Conservation (phyloP, 2,888 invertebrate species). For the Linyphia triangularis region DNA sequence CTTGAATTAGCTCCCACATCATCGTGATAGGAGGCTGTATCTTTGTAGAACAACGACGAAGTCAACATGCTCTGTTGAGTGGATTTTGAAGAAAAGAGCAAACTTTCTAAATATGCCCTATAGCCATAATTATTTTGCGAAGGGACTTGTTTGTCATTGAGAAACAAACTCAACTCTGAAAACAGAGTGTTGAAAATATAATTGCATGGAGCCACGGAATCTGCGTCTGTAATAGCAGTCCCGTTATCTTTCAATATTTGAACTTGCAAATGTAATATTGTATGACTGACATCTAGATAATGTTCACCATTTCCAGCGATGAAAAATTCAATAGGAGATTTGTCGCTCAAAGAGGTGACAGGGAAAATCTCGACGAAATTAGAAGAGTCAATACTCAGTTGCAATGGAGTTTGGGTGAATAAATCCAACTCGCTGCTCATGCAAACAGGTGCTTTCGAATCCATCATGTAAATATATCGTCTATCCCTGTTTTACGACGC, state of each 20-base stretch:
- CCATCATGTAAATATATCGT: constrained; percentile 51
- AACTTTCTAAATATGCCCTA: constrained; percentile 23
- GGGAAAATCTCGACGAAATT: constrained; percentile 47
- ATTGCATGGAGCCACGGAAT: constrained; percentile 21
- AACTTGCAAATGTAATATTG: constrained; percentile 18
- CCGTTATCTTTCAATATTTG: constrained; percentile 28
- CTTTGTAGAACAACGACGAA: constrained; percentile 37
- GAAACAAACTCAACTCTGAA: constrained; percentile 24
- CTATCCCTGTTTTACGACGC: background rate
- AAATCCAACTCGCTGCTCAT: constrained; percentile 30
- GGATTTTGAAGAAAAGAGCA: constrained; percentile 42
- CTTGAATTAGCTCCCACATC: background rate
- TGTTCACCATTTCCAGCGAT: constrained; percentile 16
- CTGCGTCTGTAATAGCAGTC: background rate
- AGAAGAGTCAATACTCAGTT: constrained; percentile 10
- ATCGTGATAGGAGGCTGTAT: constrained; percentile 5
- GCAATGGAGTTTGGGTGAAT: background rate
- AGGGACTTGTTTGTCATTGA: constrained; percentile 48
- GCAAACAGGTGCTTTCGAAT: background rate
- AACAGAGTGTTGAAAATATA: constrained; percentile 51
- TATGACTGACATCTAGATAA: constrained; percentile 40
- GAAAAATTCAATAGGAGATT: constrained; percentile 34
- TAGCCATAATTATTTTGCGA: constrained; percentile 31
- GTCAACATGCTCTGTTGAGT: background rate
- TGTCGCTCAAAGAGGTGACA: constrained; percentile 22